These are phyloP conservation scores for Tupaia tana DNA, from an alignment of 2,113 vertebrate genomes.

Conservation along the genomic window DNA sequence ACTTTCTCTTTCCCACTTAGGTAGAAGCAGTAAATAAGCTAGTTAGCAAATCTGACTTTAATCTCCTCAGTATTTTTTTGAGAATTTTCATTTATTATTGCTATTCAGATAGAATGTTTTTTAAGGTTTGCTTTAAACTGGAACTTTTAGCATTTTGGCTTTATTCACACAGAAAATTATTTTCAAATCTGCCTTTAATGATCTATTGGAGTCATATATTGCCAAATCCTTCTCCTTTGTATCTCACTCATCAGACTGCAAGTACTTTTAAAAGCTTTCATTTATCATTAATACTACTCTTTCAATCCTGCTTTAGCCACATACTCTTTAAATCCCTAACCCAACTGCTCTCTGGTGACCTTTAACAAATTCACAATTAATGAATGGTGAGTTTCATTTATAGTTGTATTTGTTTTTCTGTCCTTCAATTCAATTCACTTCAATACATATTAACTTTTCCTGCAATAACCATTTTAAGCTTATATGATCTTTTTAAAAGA, in stretches of 20 bases:
- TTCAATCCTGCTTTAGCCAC: slow-evolving; percentile 49
- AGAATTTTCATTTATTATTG: slow-evolving; percentile 42
- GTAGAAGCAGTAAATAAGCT: slow-evolving; percentile 39
- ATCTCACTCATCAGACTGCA: neutral
- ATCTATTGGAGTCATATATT: slow-evolving; percentile 35
- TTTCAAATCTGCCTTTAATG: slow-evolving; percentile 46
- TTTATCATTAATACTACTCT: slow-evolving; percentile 62
- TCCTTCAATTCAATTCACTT: slow-evolving; percentile 5
- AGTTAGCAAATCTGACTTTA: slow-evolving; percentile 48
- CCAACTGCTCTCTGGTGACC: neutral
- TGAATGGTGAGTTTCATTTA: slow-evolving; percentile 18
- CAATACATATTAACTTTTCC: slow-evolving; percentile 14
- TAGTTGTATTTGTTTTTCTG: slow-evolving; percentile 28
- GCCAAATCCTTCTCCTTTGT: slow-evolving; percentile 28
- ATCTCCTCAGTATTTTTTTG: slow-evolving; percentile 6
- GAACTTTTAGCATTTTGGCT: neutral
- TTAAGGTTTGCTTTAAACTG: slow-evolving; percentile 53
- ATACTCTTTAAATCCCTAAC: slow-evolving; percentile 25
- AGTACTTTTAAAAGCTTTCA: slow-evolving; percentile 57
- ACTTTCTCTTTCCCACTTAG: neutral
- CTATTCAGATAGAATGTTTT: slow-evolving; percentile 29
- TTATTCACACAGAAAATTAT: slow-evolving; percentile 46
- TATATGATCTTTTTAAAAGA: neutral
- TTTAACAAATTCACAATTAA: slow-evolving; percentile 62
- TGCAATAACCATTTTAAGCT: neutral